These are phyloP conservation scores for Chlorops oryzae DNA, from an alignment of 1,140 invertebrate species.

Conservation along the genomic window DNA sequence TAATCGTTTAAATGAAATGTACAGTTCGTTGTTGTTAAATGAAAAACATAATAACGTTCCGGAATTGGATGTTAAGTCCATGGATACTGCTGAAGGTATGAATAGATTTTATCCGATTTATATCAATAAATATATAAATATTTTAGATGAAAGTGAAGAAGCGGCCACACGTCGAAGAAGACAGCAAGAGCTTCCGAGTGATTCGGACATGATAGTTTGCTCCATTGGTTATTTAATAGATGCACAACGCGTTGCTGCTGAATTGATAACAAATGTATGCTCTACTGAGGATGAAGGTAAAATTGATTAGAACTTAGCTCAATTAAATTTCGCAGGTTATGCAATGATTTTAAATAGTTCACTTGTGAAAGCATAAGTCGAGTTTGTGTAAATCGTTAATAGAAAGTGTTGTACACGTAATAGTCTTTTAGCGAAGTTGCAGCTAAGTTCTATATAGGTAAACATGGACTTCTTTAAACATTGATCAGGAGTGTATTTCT, in stretches of 20 bases:
- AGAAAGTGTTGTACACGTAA: too few relatives aligned
- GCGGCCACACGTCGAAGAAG: conserved; percentile 18
- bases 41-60: conserved; percentile 6
- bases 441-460: too few relatives aligned
- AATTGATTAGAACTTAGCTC: too few relatives aligned
- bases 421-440: too few relatives aligned
- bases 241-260: conserved; percentile 60
- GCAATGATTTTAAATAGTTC: too few relatives aligned
- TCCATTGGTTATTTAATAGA: conserved; percentile 52
- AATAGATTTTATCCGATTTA: not conserved
- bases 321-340: too few relatives aligned
- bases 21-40: conserved; percentile 1
- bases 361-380: too few relatives aligned
- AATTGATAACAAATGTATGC: conserved; percentile 66
- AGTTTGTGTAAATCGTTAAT: too few relatives aligned
- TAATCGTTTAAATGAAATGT: not conserved
- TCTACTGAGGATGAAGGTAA: conserved; percentile 54
- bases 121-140: not conserved
- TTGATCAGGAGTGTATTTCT: too few relatives aligned
- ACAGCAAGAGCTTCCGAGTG: conserved; percentile 27
- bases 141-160: conserved; percentile 20
- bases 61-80: conserved; percentile 15
- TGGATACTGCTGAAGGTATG: conserved; percentile 13
- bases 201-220: conserved; percentile 47
- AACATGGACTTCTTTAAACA: too few relatives aligned